Evolutionary conservation across 2,797 vertebrate genomes (phyloP).

Genomic region (Anguilla marmorata): DNA sequence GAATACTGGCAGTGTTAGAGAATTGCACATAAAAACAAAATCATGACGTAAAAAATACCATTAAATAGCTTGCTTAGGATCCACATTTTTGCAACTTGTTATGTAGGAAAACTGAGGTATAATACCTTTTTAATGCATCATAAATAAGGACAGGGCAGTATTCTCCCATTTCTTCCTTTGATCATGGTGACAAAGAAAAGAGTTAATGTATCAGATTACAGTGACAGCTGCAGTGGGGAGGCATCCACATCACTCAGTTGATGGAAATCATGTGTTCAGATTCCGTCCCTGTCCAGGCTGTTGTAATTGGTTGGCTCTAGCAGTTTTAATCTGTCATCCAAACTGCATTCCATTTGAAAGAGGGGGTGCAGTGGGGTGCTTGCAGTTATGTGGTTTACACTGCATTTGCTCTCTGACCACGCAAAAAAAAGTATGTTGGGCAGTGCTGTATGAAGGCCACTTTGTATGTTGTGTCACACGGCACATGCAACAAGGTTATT

Average conservation of each 20-base stretch:
- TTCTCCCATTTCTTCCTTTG: not conserved
- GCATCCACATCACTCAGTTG: constrained; percentile 39
- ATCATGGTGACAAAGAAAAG: not conserved
- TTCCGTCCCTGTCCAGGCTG: not conserved
- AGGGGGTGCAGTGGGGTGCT: not conserved
- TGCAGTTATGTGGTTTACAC: not conserved
- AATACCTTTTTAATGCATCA: too few species aligned
- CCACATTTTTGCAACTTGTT: not conserved
- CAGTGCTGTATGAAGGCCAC: not conserved
- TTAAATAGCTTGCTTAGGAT: not conserved
- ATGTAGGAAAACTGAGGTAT: not conserved
- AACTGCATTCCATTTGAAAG: not conserved
- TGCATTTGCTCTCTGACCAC: too few species aligned
- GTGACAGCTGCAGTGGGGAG: constrained; percentile 41
- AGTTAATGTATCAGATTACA: constrained; percentile 23
- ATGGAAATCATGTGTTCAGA: constrained; percentile 34
- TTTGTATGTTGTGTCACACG: not conserved
- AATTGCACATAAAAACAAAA: not conserved
- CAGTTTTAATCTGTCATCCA: constrained; percentile 1
- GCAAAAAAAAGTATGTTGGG: not conserved
- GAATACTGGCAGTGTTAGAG: not conserved
- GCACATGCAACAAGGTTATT: not conserved
- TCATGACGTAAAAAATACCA: not conserved
- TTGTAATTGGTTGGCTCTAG: constrained; percentile 11
- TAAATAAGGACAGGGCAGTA: not conserved